These are phyloP conservation scores for Chrysolina haemoptera DNA, from an alignment of 2,888 invertebrate genomes.

Conservation along the genomic window DNA sequence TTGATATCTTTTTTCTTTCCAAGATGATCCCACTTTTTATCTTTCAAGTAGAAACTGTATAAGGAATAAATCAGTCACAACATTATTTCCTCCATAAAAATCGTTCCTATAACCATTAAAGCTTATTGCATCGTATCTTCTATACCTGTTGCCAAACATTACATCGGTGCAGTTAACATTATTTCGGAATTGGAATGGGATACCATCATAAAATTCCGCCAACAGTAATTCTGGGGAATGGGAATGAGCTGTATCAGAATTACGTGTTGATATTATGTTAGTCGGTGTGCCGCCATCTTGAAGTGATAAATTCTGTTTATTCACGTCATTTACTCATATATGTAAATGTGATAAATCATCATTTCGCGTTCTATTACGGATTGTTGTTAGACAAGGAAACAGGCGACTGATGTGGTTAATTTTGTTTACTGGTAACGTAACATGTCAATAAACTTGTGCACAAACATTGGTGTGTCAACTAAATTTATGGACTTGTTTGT, in stretches of 20 bases:
- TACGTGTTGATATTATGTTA: conserved; percentile 41
- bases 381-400: conserved; percentile 45
- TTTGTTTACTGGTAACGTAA: conserved; percentile 53
- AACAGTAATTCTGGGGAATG: not conserved
- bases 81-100: not conserved
- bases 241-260: conserved; percentile 26
- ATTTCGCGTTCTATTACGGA: conserved; percentile 57
- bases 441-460: conserved; percentile 52
- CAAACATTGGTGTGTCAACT: conserved; percentile 36
- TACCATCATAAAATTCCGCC: not conserved
- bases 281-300: conserved; percentile 56
- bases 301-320: conserved; percentile 63
- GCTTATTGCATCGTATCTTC: conserved; percentile 26
- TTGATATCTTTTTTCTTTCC: too few relatives aligned
- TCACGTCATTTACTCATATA: conserved; percentile 61
- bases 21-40: too few relatives aligned
- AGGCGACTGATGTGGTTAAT: conserved; percentile 52
- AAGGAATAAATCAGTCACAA: too few relatives aligned
- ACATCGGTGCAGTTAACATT: not conserved
- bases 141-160: conserved; percentile 27
- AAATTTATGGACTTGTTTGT: conserved; percentile 47
- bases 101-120: conserved; percentile 10
- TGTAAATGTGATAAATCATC: conserved; percentile 63
- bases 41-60: too few relatives aligned
- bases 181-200: conserved; percentile 22